These are phyloP conservation scores for Lytechinus pictus DNA, from an alignment of 35 echinoderm and acorn worm species.

Conservation along the genomic window DNA sequence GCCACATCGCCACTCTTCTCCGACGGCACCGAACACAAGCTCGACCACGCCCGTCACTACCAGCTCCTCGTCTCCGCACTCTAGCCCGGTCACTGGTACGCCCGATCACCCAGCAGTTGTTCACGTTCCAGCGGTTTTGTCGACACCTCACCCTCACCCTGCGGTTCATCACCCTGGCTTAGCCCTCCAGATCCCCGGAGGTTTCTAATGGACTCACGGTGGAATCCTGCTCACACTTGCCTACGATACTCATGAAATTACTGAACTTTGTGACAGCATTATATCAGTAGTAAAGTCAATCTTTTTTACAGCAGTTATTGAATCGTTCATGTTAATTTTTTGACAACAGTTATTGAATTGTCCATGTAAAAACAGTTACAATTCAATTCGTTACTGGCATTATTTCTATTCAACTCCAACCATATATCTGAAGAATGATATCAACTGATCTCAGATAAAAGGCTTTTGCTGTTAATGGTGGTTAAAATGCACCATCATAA, in stretches of 20 bases:
- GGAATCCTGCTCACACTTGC: not conserved
- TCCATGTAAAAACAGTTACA: no score
- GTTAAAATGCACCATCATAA: no score
- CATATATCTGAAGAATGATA: no score
- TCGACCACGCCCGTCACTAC: slow-evolving; percentile 36
- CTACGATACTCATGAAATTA: not conserved
- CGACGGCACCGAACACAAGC: not conserved
- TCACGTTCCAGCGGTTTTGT: slow-evolving; percentile 44
- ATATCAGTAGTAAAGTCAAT: not conserved
- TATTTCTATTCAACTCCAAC: no score
- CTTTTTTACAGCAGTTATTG: no score
- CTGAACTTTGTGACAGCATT: not conserved
- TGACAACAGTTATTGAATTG: no score
- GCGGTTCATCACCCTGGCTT: slow-evolving; percentile 25
- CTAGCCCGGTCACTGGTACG: not conserved
- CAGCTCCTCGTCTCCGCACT: not conserved
- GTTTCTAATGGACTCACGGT: not conserved
- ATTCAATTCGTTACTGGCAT: not conserved
- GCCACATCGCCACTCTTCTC: slow-evolving; percentile 24
- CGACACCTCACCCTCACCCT: slow-evolving; percentile 29
- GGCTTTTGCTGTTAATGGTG: no score
- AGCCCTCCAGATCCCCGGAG: slow-evolving; percentile 29
- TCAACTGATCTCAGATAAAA: no score
- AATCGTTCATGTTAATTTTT: no score
- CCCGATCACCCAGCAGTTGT: slow-evolving; percentile 29